These are phyloP conservation scores for Eledona agricola DNA, from an alignment of 2,888 invertebrate genomes.

Conservation along the genomic window DNA sequence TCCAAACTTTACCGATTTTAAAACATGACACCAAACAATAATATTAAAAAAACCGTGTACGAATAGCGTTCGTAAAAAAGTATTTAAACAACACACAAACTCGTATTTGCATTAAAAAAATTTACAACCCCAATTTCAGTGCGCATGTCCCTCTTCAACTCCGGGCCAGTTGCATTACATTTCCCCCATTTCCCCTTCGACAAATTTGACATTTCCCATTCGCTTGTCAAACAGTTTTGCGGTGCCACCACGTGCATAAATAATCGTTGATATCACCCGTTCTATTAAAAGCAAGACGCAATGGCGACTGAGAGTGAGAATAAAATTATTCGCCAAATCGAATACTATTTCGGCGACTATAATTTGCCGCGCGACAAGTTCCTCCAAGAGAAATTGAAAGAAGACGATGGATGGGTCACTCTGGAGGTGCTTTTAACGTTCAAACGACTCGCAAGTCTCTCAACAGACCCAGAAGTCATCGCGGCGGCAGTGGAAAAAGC, in stretches of 20 bases:
- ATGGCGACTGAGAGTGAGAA: conserved; percentile 62
- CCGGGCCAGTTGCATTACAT: too few relatives aligned
- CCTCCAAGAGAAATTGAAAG: conserved; percentile 82
- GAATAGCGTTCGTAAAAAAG: too few relatives aligned
- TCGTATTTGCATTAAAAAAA: too few relatives aligned
- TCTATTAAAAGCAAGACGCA: not conserved
- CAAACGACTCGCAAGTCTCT: conserved; percentile 81
- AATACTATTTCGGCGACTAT: conserved; percentile 82
- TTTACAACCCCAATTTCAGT: too few relatives aligned
- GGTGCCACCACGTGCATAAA: conserved; percentile 11
- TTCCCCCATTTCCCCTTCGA: too few relatives aligned
- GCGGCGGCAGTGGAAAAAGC: conserved; percentile 79
- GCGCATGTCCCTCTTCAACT: too few relatives aligned
- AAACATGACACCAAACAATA: too few relatives aligned
- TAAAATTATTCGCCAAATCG: conserved; percentile 74
- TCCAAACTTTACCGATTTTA: too few relatives aligned
- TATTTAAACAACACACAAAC: too few relatives aligned
- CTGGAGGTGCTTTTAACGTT: conserved; percentile 86
- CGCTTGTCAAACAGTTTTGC: too few relatives aligned
- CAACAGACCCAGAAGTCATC: conserved; percentile 75
- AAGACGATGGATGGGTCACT: conserved; percentile 93
- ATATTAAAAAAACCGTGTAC: too few relatives aligned
- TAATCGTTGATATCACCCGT: not conserved
- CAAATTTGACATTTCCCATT: too few relatives aligned
- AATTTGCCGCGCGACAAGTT: conserved; percentile 95